Percentiles rank a stretch among this genome's conserved stretches.
phyloP scores from a whole-genome alignment of 2,797 vertebrate species.

The Perodicticus potto region DNA sequence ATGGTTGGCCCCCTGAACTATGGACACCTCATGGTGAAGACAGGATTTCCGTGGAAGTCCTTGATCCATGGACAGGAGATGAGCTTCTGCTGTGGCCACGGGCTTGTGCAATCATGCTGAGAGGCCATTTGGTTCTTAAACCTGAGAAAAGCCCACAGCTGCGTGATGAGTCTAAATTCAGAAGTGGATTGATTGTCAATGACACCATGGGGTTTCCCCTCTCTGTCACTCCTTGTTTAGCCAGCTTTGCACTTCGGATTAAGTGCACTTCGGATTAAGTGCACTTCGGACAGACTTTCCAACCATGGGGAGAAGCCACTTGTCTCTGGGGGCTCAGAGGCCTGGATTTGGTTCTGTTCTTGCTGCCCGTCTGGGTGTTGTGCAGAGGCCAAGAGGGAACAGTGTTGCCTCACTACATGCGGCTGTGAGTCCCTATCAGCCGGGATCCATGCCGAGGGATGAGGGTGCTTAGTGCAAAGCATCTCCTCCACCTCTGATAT shows the following conservation, averaged over 20 bases:
- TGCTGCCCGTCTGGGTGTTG: background rate
- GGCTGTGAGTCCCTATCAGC: background rate
- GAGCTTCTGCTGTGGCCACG: background rate
- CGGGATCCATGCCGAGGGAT: rapidly evolving
- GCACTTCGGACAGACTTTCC: background rate
- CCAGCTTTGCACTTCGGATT: background rate
- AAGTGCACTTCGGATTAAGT: background rate
- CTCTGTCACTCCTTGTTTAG: background rate
- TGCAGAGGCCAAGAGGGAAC: background rate
- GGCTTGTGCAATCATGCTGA: background rate
- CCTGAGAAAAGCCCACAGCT: background rate
- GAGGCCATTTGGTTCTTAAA: background rate
- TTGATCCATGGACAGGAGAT: too few relatives aligned
- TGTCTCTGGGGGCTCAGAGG: background rate
- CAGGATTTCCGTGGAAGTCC: background rate
- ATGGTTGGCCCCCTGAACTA: too few relatives aligned
- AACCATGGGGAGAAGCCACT: rapidly evolving
- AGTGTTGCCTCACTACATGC: too few relatives aligned
- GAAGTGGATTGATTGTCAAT: too few relatives aligned
- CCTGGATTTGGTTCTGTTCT: background rate
- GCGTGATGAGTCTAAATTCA: background rate
- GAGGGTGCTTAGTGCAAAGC: rapidly evolving
- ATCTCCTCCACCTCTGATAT: too few relatives aligned
- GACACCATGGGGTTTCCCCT: rapidly evolving
- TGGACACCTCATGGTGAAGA: too few relatives aligned